phyloP scores from a whole-genome alignment of 2,797 vertebrate genomes.

The Cryptoblepharus egeriae region DNA sequence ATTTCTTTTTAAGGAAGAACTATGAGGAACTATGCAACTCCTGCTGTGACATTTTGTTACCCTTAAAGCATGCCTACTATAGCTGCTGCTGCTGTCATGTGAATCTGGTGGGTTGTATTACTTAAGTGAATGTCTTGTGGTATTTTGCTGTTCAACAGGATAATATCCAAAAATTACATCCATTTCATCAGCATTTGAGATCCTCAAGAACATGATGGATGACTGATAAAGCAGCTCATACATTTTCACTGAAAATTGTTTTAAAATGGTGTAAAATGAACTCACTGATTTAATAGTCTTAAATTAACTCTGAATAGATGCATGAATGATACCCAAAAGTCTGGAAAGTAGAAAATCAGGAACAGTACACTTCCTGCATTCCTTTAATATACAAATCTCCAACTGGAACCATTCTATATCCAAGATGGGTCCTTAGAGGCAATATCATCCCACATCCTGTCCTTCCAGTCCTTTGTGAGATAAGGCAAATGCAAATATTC shows the following conservation, averaged over 20 bases:
- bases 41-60: conserved; percentile 68
- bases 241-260: not conserved
- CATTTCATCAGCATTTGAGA: conserved; percentile 32
- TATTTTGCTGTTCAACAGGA: conserved; percentile 72
- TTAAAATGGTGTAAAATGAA: not conserved
- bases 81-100: conserved; percentile 79
- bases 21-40: conserved; percentile 66
- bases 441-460: conserved; percentile 10
- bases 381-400: not conserved
- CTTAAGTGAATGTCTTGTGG: conserved; percentile 82
- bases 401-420: conserved; percentile 24
- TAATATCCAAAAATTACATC: conserved; percentile 54
- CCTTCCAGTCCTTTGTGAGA: not conserved
- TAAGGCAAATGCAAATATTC: conserved; percentile 23
- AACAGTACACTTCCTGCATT: conserved; percentile 5
- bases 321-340: not conserved
- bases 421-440: conserved; percentile 24
- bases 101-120: conserved; percentile 76
- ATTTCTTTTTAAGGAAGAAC: conserved; percentile 47
- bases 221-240: not conserved
- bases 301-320: conserved; percentile 14
- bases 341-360: not conserved
- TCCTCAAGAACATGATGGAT: conserved; percentile 7
- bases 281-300: not conserved
- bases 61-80: conserved; percentile 65